Percentiles rank a stretch among this genome's conserved stretches.
Conservation (phyloP, 2,888 invertebrate species). For the Amblyjoppa fuscipennis region DNA sequence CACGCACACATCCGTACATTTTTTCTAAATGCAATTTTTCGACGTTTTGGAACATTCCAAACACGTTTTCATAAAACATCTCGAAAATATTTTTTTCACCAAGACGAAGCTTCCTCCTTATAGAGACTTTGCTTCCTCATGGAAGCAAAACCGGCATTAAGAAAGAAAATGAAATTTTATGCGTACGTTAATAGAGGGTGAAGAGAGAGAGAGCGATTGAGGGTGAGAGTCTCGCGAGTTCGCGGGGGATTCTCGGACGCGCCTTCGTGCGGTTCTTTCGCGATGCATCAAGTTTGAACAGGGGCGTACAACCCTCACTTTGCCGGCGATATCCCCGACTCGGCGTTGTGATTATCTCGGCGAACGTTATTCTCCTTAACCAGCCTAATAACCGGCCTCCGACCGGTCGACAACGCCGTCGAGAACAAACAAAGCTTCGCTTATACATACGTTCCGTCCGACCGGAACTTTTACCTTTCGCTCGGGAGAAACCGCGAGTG, state of each 20-base stretch:
- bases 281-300: constrained; percentile 77
- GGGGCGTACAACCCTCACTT: constrained; percentile 56
- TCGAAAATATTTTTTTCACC: too few species aligned
- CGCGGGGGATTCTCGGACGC: constrained; percentile 10
- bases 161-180: constrained; percentile 20
- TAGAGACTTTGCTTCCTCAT: too few species aligned
- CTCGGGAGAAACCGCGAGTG: constrained; percentile 21
- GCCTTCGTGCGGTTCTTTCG: constrained; percentile 78
- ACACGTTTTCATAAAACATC: too few species aligned
- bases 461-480: constrained; percentile 27
- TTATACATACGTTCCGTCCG: constrained; percentile 30
- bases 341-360: constrained; percentile 81
- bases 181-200: constrained; percentile 29
- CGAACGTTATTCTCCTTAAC: constrained; percentile 77
- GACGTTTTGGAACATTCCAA: too few species aligned
- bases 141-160: neutral
- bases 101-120: too few species aligned
- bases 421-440: constrained; percentile 42
- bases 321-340: constrained; percentile 75
- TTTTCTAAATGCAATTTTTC: too few species aligned
- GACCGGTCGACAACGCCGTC: neutral
- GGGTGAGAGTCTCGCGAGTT: neutral
- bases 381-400: constrained; percentile 39
- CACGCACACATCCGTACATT: too few species aligned
- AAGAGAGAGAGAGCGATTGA: constrained; percentile 4